Percentiles rank a stretch among this genome's conserved stretches.
Conservation (phyloP, 2,113 vertebrate genomes). For the Pluvialis apricaria region DNA sequence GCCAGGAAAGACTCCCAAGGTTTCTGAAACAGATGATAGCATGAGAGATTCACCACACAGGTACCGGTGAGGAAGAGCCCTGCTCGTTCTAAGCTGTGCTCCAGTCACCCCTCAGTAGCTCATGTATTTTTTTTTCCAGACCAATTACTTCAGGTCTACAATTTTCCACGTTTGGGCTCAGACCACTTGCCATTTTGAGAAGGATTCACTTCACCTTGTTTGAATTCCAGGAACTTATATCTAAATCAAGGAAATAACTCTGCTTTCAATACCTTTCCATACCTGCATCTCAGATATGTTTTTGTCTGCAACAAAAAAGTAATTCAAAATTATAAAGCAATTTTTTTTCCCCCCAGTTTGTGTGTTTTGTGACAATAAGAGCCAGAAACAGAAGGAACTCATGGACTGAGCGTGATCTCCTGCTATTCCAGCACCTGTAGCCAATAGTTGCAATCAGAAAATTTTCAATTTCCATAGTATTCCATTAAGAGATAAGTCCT, state of each 20-base stretch:
- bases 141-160: not conserved
- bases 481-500: not conserved
- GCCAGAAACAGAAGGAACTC: not conserved
- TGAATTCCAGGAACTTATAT: not conserved
- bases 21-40: not conserved
- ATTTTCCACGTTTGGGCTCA: not conserved
- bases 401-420: fast-evolving
- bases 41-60: not conserved
- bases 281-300: not conserved
- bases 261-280: not conserved
- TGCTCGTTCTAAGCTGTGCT: not conserved
- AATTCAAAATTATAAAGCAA: not conserved
- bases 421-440: not conserved
- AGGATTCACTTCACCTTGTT: not conserved
- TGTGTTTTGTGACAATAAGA: not conserved
- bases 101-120: not conserved
- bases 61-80: not conserved
- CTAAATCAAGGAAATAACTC: not conserved
- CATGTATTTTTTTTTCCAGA: not conserved
- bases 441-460: not conserved
- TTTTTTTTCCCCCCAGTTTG: not conserved
- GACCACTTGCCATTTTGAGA: not conserved
- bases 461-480: not conserved
- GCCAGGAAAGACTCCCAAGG: not conserved
- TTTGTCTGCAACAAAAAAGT: too few species aligned